Evolutionary conservation across 1,140 invertebrate species (phyloP), one percentile per base, ranked within the genome.

Genomic region (Formica exsecta): DNA sequence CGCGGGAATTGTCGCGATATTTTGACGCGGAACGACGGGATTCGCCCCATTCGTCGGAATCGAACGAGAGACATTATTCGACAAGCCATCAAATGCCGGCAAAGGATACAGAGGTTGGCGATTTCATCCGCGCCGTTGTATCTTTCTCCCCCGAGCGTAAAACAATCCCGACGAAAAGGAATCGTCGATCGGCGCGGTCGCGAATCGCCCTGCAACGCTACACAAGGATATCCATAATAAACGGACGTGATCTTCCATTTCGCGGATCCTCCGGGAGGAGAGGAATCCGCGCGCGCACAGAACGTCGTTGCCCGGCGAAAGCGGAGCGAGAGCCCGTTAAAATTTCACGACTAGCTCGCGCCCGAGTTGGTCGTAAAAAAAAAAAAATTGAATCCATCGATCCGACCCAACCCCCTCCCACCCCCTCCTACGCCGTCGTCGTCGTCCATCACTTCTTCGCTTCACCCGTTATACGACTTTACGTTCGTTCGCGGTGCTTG

Each of bases 351-450:
- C 71, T 87, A 86, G 57, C 85, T 88, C 79, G 70, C 81, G 79
- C 85, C 64, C 70, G 75, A 86, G 86, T 83, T 57, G 74, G 74
- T 92, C 92, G 90, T 92, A 92, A 92, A 92, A 91, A 89, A n/a
- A 29, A 48, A 91, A 91, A 92, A 92, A 92, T 91, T 92, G 89
- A 92, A 92, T 92, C 89, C 87, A 92, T 92, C 92, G 92, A 92
- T 92, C 90, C 90, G 80, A 41, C 59, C 85, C n/a, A 13, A 7
- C 32, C 36, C 71, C 29, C 41, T 16, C 36, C 68, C 3, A 13
- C 38, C 38, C 16, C 86, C 32, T 32, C 3, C 48, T 51, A 25
- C 41, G 62, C 19, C 74, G 62, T 61, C 61, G 36, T n/a, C 29
- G n/a, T n/a, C 32, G 48, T 51, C 48, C 16, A 19, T 51, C 48